A percentile compares a stretch with the other conserved stretches of the same genome.
These are phyloP conservation scores for Exephanes ischioxanthus DNA, from an alignment of 2,888 invertebrate species.

Conservation along the genomic window DNA sequence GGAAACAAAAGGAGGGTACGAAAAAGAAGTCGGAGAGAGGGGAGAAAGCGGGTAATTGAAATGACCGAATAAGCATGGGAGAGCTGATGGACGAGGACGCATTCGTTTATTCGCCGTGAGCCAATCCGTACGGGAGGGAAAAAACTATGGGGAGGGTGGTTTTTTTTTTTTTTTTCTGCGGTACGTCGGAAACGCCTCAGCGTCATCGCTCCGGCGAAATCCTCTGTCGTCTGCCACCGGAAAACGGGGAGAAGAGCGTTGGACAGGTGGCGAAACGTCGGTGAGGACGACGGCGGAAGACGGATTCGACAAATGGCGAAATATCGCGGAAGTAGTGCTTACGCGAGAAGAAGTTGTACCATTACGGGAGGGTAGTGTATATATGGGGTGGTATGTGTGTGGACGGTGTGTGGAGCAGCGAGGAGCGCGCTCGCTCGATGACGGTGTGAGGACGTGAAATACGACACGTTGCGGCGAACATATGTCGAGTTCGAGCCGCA, in stretches of 20 bases:
- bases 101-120: no score
- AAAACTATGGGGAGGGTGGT: no score
- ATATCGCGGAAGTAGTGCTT: conserved; percentile 55
- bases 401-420: neutral
- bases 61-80: no score
- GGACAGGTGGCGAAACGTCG: conserved; percentile 46
- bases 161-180: no score
- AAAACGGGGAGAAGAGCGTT: neutral
- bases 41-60: neutral
- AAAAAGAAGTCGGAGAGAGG: conserved; percentile 4
- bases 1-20: conserved; percentile 10
- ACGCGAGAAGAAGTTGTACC: conserved; percentile 38
- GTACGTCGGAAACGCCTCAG: no score
- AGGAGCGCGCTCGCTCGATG: conserved; percentile 27
- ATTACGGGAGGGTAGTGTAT: conserved; percentile 14
- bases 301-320: conserved; percentile 59
- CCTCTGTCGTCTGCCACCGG: neutral
- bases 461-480: conserved; percentile 51
- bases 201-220: no score
- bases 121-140: no score
- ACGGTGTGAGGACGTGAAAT: conserved; percentile 60
- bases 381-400: neutral
- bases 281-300: conserved; percentile 8
- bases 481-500: conserved; percentile 17
- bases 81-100: neutral